Conservation (phyloP, 2,797 vertebrate genomes). For the Chaenodraco wilsoni region DNA sequence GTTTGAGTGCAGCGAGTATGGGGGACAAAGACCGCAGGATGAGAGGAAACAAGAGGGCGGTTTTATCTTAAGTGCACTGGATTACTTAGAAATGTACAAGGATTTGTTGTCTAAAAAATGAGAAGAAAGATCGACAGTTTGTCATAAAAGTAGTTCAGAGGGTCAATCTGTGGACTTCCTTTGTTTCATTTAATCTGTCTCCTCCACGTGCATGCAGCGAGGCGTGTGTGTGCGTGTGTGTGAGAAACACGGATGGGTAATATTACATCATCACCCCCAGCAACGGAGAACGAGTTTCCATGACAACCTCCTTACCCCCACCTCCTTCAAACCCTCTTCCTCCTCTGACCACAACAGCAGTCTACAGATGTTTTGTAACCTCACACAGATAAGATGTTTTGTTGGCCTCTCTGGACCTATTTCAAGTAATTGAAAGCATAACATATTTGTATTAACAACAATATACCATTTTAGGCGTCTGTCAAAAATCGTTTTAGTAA, state of each 20-base stretch:
- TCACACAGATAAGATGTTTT: background rate
- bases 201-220: conserved; percentile 3
- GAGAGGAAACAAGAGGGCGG: background rate
- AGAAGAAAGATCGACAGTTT: background rate
- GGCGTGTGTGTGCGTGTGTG: background rate
- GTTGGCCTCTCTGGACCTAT: no score
- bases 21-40: conserved; percentile 1
- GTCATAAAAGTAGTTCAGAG: conserved; percentile 14
- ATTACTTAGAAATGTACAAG: conserved; percentile 44
- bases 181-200: conserved; percentile 15
- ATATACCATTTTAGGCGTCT: no score
- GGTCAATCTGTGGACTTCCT: conserved; percentile 5
- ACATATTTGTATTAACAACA: no score
- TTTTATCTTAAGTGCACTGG: conserved; percentile 36
- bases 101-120: conserved; percentile 17
- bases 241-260: conserved; percentile 29
- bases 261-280: conserved; percentile 67
- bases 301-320: conserved; percentile 62
- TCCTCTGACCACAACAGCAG: conserved; percentile 34
- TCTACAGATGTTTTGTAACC: conserved; percentile 57
- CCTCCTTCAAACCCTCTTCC: conserved; percentile 10
- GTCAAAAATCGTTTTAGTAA: no score
- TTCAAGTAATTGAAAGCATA: no score
- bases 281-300: conserved; percentile 71
- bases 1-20: conserved; percentile 35